These are phyloP conservation scores for Poeciliopsis turrubarensis DNA, from an alignment of 2,113 vertebrate species.

Conservation along the genomic window DNA sequence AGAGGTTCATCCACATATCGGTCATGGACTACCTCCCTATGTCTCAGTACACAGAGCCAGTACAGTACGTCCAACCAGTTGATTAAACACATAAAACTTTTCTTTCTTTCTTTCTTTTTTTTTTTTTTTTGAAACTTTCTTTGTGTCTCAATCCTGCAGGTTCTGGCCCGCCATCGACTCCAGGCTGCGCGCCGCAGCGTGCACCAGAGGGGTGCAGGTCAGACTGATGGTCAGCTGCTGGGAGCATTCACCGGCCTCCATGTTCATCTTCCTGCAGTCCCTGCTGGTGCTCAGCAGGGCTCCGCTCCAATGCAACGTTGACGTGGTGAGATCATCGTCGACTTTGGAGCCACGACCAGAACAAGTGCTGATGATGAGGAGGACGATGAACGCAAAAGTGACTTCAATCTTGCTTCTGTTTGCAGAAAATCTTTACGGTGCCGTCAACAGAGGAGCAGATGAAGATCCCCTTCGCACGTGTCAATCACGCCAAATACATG, in stretches of 20 bases:
- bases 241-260: slow-evolving; percentile 74
- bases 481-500: slow-evolving; percentile 89
- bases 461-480: slow-evolving; percentile 80
- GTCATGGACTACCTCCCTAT: slow-evolving; percentile 84
- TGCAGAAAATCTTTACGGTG: slow-evolving; percentile 83
- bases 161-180: slow-evolving; percentile 84
- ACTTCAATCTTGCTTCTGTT: background rate
- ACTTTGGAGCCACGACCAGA: background rate
- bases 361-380: too few relatives aligned
- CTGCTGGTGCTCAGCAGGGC: slow-evolving; percentile 72
- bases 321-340: slow-evolving; percentile 68
- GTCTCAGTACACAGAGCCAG: slow-evolving; percentile 71
- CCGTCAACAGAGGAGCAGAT: slow-evolving; percentile 71
- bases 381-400: background rate
- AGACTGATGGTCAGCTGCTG: slow-evolving; percentile 85
- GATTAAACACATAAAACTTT: too few relatives aligned
- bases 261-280: slow-evolving; percentile 85
- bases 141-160: slow-evolving; percentile 50
- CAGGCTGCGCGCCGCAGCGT: slow-evolving; percentile 75
- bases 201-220: slow-evolving; percentile 75
- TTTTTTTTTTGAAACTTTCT: background rate
- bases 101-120: too few relatives aligned
- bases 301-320: slow-evolving; percentile 72
- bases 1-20: slow-evolving; percentile 76
- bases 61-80: slow-evolving; percentile 60